phyloP scores from a whole-genome alignment of 2,888 invertebrate species.

The Thymelicus sylvestris region DNA sequence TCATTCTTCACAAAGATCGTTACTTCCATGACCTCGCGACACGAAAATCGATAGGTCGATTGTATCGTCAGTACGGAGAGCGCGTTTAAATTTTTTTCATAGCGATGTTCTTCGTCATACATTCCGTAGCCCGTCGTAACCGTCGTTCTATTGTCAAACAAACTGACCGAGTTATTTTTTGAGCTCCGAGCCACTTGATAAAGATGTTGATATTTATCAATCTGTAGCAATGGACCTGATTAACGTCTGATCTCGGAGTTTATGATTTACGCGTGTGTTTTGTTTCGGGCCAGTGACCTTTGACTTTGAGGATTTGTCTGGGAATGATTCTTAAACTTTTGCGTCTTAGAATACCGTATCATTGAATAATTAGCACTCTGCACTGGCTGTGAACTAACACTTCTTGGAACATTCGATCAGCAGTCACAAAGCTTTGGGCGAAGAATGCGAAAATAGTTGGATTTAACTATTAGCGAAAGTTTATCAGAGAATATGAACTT shows the following conservation, averaged over 20 bases:
- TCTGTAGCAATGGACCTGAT: conserved; percentile 30
- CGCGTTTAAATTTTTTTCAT: conserved; percentile 39
- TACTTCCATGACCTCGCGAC: too few species aligned
- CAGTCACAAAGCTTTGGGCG: too few species aligned
- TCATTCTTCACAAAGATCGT: too few species aligned
- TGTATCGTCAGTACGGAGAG: conserved; percentile 29
- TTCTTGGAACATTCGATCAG: too few species aligned
- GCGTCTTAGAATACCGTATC: too few species aligned
- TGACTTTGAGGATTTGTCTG: not conserved
- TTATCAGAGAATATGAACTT: too few species aligned
- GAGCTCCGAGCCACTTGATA: conserved; percentile 40
- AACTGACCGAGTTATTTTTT: conserved; percentile 42
- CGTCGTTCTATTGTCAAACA: conserved; percentile 50
- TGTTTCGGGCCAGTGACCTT: conserved; percentile 5
- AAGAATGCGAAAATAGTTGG: too few species aligned
- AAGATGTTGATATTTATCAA: conserved; percentile 40
- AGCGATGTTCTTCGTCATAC: conserved; percentile 46
- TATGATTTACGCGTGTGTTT: conserved; percentile 14
- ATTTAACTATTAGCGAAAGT: too few species aligned
- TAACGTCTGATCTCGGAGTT: conserved; percentile 12
- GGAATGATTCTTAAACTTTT: too few species aligned
- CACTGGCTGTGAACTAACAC: too few species aligned
- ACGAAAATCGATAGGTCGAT: not conserved
- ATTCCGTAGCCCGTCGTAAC: conserved; percentile 44
- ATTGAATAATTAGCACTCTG: too few species aligned